A percentile compares a stretch with the other conserved stretches of the same genome.
phyloP scores from a whole-genome alignment of 2,888 invertebrate genomes.

The Theristus sp. region DNA sequence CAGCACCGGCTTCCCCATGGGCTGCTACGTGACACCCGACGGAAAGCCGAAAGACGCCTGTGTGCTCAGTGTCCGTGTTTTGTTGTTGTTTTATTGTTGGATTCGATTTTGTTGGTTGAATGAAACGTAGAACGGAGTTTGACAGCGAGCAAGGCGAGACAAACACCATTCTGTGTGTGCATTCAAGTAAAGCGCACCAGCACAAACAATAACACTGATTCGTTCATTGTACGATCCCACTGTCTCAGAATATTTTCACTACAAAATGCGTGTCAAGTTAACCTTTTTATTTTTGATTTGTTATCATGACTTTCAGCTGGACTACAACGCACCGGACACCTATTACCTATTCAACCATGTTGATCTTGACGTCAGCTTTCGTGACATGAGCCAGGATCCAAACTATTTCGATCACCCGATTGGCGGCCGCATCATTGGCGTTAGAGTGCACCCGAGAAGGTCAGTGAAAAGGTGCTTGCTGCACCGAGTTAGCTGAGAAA shows the following conservation, averaged over 20 bases:
- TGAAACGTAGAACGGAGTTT: too few relatives aligned
- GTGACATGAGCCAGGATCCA: slow-evolving; percentile 51
- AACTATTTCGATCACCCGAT: background rate
- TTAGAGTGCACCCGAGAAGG: background rate
- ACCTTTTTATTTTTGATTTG: too few relatives aligned
- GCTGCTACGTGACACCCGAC: slow-evolving; percentile 58
- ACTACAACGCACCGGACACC: slow-evolving; percentile 41
- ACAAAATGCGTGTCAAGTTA: too few relatives aligned
- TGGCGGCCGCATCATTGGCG: background rate
- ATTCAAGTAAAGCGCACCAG: too few relatives aligned
- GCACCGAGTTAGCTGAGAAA: too few relatives aligned
- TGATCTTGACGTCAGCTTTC: slow-evolving; percentile 67
- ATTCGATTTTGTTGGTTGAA: too few relatives aligned
- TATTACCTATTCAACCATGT: slow-evolving; percentile 94
- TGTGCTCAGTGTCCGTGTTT: slow-evolving; percentile 29
- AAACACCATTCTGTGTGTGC: too few relatives aligned
- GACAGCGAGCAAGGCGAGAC: background rate
- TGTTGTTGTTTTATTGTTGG: background rate
- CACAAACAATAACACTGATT: too few relatives aligned
- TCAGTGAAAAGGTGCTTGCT: too few relatives aligned
- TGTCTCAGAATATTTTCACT: too few relatives aligned
- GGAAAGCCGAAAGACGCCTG: slow-evolving; percentile 38
- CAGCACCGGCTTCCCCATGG: slow-evolving; percentile 91
- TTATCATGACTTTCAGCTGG: slow-evolving; percentile 16
- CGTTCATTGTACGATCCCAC: too few relatives aligned